Conservation (phyloP, 2,113 vertebrate genomes). For the Theropithecus gelada region DNA sequence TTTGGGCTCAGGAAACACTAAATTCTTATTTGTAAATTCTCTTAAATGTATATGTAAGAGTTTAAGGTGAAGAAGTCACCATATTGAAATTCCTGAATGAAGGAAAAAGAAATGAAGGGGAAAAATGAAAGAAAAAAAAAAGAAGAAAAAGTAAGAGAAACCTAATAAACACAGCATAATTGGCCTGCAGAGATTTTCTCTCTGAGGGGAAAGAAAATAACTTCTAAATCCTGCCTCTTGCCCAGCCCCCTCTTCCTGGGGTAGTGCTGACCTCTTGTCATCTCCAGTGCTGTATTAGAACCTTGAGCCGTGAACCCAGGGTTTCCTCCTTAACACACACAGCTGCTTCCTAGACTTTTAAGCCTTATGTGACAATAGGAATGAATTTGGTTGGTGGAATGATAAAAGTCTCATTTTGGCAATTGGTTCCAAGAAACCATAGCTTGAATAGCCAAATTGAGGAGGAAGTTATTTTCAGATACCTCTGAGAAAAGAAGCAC, state of each 20-base stretch:
- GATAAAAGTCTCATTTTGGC: background rate
- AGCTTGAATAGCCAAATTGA: background rate
- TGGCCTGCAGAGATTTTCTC: conserved; percentile 53
- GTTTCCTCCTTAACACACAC: background rate
- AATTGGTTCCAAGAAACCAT: background rate
- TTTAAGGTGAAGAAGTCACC: background rate
- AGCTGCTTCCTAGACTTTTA: background rate
- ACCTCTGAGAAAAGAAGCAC: background rate
- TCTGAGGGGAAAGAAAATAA: conserved; percentile 16
- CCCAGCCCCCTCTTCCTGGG: background rate
- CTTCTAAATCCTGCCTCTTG: background rate
- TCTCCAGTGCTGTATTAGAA: background rate
- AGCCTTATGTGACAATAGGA: background rate
- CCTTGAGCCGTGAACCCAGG: background rate
- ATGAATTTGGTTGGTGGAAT: background rate
- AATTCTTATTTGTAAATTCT: background rate
- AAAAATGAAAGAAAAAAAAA: background rate
- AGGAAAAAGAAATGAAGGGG: background rate
- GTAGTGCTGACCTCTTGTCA: background rate
- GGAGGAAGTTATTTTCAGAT: background rate
- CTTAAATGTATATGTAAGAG: background rate
- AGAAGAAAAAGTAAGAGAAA: background rate
- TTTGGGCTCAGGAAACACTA: background rate
- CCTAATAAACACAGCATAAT: conserved; percentile 33
- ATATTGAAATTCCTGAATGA: background rate